Evolutionary conservation across 1,140 invertebrate genomes (phyloP).

Genomic region (Drosophila lacertosa): DNA sequence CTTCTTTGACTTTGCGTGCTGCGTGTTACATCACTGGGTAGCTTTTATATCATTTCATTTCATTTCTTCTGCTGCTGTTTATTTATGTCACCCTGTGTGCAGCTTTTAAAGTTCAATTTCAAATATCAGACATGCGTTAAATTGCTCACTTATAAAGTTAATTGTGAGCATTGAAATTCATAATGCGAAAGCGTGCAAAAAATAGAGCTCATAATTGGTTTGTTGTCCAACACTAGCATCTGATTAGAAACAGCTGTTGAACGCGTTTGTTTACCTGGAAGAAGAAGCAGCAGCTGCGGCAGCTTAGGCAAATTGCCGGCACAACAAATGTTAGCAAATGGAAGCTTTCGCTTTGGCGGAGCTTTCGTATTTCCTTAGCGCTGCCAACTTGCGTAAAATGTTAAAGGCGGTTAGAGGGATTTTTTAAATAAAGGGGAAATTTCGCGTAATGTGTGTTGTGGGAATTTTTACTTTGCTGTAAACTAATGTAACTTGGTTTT

Average conservation of each 20-base stretch:
- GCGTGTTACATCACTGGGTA: slow-evolving; percentile 23
- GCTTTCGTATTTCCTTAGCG: slow-evolving; percentile 25
- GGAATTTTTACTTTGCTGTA: not conserved
- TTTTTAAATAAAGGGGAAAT: not conserved
- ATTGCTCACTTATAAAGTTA: slow-evolving; percentile 15
- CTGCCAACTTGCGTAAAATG: slow-evolving; percentile 28
- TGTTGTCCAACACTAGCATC: slow-evolving; percentile 22
- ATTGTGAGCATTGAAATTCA: not conserved
- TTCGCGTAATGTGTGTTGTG: not conserved
- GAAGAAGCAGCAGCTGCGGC: slow-evolving; percentile 6
- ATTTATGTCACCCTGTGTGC: slow-evolving; percentile 22
- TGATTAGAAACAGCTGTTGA: slow-evolving; percentile 29
- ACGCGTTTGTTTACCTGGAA: slow-evolving; percentile 52
- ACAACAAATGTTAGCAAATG: not conserved
- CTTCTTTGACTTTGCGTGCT: slow-evolving; percentile 56
- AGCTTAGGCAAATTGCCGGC: slow-evolving; percentile 29
- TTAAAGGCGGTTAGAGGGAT: not conserved
- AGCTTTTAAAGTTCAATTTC: slow-evolving; percentile 22
- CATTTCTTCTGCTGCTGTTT: not conserved
- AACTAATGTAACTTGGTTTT: not conserved
- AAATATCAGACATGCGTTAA: slow-evolving; percentile 7
- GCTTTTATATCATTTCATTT: slow-evolving; percentile 24
- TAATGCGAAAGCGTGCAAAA: slow-evolving; percentile 21
- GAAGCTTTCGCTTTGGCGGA: slow-evolving; percentile 6
- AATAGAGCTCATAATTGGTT: not conserved